Evolutionary conservation across 1,140 invertebrate species (phyloP).

Genomic region (Psilanteris sp.): DNA sequence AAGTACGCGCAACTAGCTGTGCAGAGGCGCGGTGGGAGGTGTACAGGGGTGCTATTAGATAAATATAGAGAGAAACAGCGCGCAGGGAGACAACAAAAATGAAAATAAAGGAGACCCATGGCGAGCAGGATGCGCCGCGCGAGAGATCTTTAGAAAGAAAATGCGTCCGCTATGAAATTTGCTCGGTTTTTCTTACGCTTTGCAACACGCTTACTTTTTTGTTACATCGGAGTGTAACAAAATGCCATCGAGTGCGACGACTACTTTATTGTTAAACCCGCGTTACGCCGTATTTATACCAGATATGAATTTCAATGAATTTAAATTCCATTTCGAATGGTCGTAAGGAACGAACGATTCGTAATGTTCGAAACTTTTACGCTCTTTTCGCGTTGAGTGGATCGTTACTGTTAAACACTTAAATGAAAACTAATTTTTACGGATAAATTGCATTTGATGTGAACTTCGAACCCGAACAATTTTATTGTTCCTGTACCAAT

Average conservation of each 20-base stretch:
- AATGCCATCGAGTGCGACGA: constrained; percentile 11
- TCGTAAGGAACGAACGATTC: constrained; percentile 8
- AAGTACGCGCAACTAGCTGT: constrained; percentile 71
- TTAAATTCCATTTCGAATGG: constrained; percentile 32
- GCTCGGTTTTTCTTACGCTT: constrained; percentile 20
- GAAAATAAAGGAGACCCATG: constrained; percentile 58
- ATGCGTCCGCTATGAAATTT: constrained; percentile 36
- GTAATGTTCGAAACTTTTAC: constrained; percentile 28
- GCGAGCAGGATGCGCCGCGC: constrained; percentile 31
- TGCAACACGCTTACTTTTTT: constrained; percentile 25
- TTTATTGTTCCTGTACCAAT: too few relatives aligned
- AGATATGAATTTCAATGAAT: constrained; percentile 55
- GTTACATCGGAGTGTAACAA: constrained; percentile 21
- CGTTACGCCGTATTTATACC: constrained; percentile 33
- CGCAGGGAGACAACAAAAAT: constrained; percentile 58
- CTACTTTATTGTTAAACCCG: constrained; percentile 42
- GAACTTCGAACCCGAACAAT: too few relatives aligned
- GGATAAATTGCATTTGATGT: too few relatives aligned
- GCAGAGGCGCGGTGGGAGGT: constrained; percentile 23
- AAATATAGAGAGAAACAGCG: constrained; percentile 64
- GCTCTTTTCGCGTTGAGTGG: constrained; percentile 7
- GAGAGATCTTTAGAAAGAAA: constrained; percentile 41
- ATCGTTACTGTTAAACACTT: constrained; percentile 5
- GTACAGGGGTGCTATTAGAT: constrained; percentile 62
- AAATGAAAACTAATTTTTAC: too few relatives aligned